Evolutionary conservation across 2,113 vertebrate species (phyloP).

Genomic region (Loxodonta africana): DNA sequence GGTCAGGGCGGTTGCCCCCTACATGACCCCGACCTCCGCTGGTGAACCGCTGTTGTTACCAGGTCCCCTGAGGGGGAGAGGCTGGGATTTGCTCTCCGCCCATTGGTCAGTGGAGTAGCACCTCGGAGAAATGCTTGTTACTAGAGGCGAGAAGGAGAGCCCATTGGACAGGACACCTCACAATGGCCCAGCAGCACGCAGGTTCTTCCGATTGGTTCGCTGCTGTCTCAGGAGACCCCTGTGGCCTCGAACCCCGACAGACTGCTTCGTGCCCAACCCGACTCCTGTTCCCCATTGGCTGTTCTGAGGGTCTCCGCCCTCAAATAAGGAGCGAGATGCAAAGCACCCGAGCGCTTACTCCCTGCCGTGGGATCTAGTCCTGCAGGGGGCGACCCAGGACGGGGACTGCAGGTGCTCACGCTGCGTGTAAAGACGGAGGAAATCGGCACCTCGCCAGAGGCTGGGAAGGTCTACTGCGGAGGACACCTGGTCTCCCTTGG

Average conservation of each 20-base stretch:
- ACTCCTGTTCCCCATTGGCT: constrained; percentile 38
- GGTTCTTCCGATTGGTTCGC: constrained; percentile 56
- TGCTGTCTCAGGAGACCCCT: not conserved
- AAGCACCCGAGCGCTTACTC: not conserved
- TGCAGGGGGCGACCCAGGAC: fast-evolving
- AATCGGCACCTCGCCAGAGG: no score
- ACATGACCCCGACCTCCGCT: not conserved
- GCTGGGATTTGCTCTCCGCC: not conserved
- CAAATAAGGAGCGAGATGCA: not conserved
- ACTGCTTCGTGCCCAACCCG: not conserved
- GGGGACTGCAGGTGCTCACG: no score
- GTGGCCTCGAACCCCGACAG: not conserved
- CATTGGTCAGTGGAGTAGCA: constrained; percentile 55
- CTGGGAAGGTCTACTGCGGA: no score
- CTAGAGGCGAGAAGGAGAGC: not conserved
- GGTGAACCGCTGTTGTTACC: not conserved
- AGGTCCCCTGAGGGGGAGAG: not conserved
- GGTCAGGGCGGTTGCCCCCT: not conserved
- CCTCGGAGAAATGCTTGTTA: constrained; percentile 23
- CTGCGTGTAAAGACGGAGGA: not conserved
- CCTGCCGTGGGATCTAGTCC: not conserved
- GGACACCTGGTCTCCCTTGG: not conserved
- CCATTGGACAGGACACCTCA: constrained; percentile 76
- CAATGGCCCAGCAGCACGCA: not conserved
- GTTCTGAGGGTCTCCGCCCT: not conserved